Conservation (phyloP, 2,888 invertebrate genomes). For the Leptura quadrifasciata region DNA sequence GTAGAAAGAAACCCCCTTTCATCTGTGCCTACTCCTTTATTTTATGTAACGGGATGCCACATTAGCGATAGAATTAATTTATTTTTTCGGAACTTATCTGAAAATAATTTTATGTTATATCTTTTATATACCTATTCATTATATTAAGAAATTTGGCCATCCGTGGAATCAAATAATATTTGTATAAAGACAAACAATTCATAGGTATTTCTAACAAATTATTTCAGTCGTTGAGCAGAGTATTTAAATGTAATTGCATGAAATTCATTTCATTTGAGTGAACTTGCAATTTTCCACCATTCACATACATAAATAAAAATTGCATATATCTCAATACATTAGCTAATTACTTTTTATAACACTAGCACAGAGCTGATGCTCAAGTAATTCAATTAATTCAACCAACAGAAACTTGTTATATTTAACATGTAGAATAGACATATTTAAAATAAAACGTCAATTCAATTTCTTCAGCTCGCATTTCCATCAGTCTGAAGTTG, state of each 20-base stretch:
- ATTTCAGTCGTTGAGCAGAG: background rate
- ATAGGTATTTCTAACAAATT: no score
- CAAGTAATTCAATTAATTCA: slow-evolving; percentile 4
- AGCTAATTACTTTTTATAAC: background rate
- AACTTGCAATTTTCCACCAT: background rate
- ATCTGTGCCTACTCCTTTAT: no score
- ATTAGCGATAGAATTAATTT: no score
- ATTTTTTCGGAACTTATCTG: no score
- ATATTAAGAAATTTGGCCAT: no score
- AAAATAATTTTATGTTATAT: no score
- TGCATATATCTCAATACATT: background rate
- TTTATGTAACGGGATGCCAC: no score
- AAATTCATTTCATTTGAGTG: background rate
- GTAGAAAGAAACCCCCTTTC: no score
- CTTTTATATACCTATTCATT: no score
- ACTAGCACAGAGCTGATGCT: background rate
- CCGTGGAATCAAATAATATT: no score
- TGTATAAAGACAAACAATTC: no score
- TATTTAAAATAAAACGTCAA: slow-evolving; percentile 2
- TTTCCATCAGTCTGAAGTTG: slow-evolving; percentile 7
- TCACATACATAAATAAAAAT: background rate
- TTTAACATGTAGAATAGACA: background rate
- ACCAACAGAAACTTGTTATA: background rate
- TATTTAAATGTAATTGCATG: background rate
- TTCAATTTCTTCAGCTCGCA: slow-evolving; percentile 5